Percentiles rank a stretch among this genome's conserved stretches.
phyloP scores from a whole-genome alignment of 2,797 vertebrate genomes.

The Pangasius djambal region DNA sequence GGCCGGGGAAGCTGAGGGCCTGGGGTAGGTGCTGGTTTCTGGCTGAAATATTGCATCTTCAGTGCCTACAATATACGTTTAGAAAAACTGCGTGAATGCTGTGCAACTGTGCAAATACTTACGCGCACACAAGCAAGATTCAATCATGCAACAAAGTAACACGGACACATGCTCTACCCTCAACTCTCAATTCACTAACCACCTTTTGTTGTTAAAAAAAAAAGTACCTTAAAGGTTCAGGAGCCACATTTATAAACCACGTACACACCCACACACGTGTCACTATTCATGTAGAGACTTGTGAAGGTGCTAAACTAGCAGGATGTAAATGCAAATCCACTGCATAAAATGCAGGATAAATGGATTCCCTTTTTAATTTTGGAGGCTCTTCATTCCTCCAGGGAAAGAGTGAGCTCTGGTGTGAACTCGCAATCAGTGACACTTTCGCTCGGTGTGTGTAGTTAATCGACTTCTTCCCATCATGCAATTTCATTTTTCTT shows the following conservation, averaged over 20 bases:
- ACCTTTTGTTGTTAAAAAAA: background rate
- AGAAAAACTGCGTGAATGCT: background rate
- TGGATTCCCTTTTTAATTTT: background rate
- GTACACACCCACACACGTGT: background rate
- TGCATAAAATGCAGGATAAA: background rate
- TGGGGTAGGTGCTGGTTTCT: slow-evolving; percentile 88
- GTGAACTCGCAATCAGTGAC: background rate
- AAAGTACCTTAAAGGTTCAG: background rate
- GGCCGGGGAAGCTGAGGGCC: slow-evolving; percentile 89
- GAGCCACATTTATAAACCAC: background rate
- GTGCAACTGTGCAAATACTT: background rate
- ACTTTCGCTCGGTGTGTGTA: background rate
- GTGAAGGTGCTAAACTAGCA: background rate
- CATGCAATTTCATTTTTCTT: background rate
- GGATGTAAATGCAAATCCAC: background rate
- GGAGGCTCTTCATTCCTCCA: background rate
- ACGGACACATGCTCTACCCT: background rate
- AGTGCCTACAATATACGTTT: slow-evolving; percentile 77
- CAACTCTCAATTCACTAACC: background rate
- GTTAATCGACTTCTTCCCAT: background rate
- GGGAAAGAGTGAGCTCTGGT: background rate
- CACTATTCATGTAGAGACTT: background rate
- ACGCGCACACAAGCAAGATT: background rate
- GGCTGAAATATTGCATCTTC: slow-evolving; percentile 92
- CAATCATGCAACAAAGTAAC: background rate